Base-by-base conservation (phyloP, 2,888 invertebrate genomes). In the Diaprepes abbreviatus region DNA sequence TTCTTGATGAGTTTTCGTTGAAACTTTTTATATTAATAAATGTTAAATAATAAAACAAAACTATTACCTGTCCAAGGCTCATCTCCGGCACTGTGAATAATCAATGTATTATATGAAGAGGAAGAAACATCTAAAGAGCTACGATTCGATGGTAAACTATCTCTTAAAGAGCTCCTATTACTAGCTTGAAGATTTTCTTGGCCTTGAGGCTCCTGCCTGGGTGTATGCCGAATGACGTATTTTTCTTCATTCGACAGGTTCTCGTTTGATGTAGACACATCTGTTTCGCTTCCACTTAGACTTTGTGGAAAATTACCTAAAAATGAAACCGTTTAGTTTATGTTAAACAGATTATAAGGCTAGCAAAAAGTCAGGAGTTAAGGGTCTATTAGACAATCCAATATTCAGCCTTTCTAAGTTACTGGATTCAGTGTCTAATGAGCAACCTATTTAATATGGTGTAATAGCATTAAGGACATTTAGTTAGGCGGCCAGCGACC, bases 151-250 rank as follows among this genome's bases (percentile, higher is more conserved):
- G 86, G 87, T 74, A 88, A 80, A 80, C 86, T 87, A 74, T 88
- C 87, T 76, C 91, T 89, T 33, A 91, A 82, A 9, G 89, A 89
- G 73, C 82, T 91, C 79, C 86, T 87, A 83, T 86, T 90, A 36
- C 71, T 73, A 40, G 73, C 35, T 59, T 71, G 87, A 71, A 88
- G 88, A 83, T 92, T 94, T 83, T 96, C 96, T 84, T 96, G 95
- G 0, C 96, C 96, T 83, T 96, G 96, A 0, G 96, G 96, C 82
- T 96, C 96, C 79, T 95, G 95, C 35, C 96, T 87, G 4, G 93
- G 91, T 0, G 92, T 93, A 79, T 93, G 93, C 74, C 92, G 86
- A 72, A 94, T 92, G 48, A 93, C 93, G 85, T 93, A 93, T 75
- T 93, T 88, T 82, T 94, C 94, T 83, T 94, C 94, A 78, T 92